A percentile compares a stretch with the other conserved stretches of the same genome.
These are phyloP conservation scores for Sesamia nonagrioides DNA, from an alignment of 1,140 invertebrate species.

Conservation along the genomic window DNA sequence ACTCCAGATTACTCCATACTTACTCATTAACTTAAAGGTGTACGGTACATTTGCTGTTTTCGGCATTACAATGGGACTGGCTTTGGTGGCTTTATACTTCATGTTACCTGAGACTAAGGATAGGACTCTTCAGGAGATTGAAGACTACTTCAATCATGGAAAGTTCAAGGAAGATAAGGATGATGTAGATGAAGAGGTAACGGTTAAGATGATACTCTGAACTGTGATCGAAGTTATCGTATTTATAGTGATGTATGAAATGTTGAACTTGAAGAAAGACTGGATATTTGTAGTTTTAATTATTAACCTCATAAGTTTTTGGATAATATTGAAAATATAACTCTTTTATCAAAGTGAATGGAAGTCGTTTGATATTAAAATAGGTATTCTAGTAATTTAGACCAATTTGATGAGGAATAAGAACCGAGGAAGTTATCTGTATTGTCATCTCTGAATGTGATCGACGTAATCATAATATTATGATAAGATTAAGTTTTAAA, in stretches of 20 bases:
- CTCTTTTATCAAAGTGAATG: no score
- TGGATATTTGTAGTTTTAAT: no score
- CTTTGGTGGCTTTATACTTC: slow-evolving; percentile 63
- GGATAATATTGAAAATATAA: no score
- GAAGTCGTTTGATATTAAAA: no score
- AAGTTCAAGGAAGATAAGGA: slow-evolving; percentile 55
- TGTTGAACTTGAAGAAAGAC: background rate
- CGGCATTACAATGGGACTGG: slow-evolving; percentile 58
- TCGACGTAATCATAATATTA: no score
- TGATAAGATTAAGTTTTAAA: no score
- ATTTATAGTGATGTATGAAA: background rate
- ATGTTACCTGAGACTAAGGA: slow-evolving; percentile 76
- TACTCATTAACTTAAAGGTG: slow-evolving; percentile 66
- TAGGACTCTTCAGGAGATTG: slow-evolving; percentile 75
- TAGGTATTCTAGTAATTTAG: no score
- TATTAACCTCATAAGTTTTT: no score
- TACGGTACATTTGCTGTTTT: slow-evolving; percentile 73
- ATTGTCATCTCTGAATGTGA: no score
- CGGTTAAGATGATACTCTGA: slow-evolving; percentile 34
- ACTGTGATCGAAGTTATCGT: background rate
- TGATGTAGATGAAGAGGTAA: slow-evolving; percentile 23
- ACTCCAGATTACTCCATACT: slow-evolving; percentile 70
- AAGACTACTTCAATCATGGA: slow-evolving; percentile 72
- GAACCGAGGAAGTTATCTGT: no score
- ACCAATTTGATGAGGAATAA: no score